phyloP scores from a whole-genome alignment of 2,888 invertebrate genomes.

The Camptogramma bilineatum region DNA sequence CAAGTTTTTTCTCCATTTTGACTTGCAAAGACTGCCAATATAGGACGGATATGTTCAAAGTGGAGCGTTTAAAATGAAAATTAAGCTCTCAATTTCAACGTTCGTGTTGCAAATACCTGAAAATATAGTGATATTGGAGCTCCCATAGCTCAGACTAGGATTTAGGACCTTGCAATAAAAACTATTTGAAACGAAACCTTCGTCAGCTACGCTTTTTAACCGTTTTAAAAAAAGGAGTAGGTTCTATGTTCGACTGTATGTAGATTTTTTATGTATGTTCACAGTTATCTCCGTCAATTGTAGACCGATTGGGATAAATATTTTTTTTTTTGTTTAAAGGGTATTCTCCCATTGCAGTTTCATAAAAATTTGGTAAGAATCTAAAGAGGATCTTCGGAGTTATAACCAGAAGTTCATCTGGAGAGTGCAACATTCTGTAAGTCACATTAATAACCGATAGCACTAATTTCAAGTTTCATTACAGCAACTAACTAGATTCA shows the following conservation, averaged over 20 bases:
- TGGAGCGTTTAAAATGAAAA: neutral
- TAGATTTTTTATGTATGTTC: no score
- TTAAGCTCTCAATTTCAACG: neutral
- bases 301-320: no score
- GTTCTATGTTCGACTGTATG: no score
- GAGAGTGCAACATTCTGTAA: no score
- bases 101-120: conserved; percentile 2
- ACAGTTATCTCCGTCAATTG: no score
- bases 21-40: conserved; percentile 30
- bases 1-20: conserved; percentile 41
- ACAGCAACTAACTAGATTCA: neutral
- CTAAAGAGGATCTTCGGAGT: no score
- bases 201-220: neutral
- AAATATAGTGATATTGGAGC: neutral
- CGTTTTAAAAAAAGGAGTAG: no score
- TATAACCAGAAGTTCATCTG: no score
- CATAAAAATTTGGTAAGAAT: no score
- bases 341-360: no score
- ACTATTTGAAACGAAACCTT: neutral
- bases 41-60: conserved; percentile 1
- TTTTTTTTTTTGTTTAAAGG: no score
- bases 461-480: neutral
- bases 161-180: neutral
- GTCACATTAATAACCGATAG: no score
- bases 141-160: neutral